phyloP scores from a whole-genome alignment of 2,113 vertebrate genomes.

The Gopherus evgoodei region DNA sequence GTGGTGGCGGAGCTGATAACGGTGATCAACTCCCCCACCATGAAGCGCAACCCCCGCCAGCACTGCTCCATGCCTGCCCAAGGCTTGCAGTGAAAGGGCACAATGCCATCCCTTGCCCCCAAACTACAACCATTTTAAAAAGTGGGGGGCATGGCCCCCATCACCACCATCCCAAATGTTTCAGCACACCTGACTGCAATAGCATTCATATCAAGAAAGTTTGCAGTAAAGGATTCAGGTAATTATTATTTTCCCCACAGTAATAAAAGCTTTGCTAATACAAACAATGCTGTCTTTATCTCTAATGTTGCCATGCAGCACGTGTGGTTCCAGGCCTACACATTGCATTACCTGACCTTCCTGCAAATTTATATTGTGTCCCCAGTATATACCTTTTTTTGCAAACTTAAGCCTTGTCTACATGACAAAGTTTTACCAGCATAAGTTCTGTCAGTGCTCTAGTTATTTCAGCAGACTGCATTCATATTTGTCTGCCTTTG shows the following conservation, averaged over 20 bases:
- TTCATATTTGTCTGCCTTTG: neutral
- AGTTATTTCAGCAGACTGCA: neutral
- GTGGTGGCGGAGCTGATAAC: too few species aligned
- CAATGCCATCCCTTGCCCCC: too few species aligned
- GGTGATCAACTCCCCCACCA: too few species aligned
- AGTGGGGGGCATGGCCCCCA: too few species aligned
- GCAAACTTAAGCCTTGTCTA: neutral
- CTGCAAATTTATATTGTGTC: neutral
- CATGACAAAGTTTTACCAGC: neutral
- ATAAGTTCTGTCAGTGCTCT: neutral
- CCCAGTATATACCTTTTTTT: neutral
- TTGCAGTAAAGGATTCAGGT: neutral
- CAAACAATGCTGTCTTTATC: neutral
- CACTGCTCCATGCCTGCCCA: too few species aligned
- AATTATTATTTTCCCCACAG: slow-evolving; percentile 4
- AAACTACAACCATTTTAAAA: too few species aligned
- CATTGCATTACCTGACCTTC: neutral
- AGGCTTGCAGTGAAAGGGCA: too few species aligned
- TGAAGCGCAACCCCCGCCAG: too few species aligned
- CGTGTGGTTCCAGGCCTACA: neutral
- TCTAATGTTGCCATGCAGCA: neutral
- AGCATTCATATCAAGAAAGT: slow-evolving; percentile 18
- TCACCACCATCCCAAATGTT: too few species aligned
- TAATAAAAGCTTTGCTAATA: neutral
- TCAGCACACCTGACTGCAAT: neutral